These are phyloP conservation scores for Pristionchus fissidentatus DNA, from an alignment of 2,888 invertebrate genomes.

Conservation along the genomic window DNA sequence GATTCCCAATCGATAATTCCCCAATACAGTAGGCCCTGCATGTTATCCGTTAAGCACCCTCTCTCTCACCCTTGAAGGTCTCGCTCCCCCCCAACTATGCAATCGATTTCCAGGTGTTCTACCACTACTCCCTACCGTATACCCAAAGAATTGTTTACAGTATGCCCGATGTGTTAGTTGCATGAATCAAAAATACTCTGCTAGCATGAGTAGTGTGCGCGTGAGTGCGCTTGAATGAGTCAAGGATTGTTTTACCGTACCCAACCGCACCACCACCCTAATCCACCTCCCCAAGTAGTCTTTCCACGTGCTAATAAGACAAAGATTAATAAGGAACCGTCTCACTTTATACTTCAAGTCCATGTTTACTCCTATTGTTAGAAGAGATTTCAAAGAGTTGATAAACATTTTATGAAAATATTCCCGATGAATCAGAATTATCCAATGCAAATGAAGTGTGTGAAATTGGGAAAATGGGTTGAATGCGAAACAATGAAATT, in stretches of 20 bases:
- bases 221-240: not conserved
- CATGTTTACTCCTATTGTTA: slow-evolving; percentile 2
- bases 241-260: no score
- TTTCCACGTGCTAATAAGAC: slow-evolving; percentile 21
- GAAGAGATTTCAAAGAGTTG: slow-evolving; percentile 22
- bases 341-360: not conserved
- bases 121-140: no score
- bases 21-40: not conserved
- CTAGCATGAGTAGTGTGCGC: not conserved
- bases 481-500: no score
- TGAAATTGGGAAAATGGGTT: not conserved
- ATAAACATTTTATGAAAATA: slow-evolving; percentile 11
- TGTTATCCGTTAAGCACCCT: not conserved
- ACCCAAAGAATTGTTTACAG: slow-evolving; percentile 26
- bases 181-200: not conserved
- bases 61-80: slow-evolving; percentile 12
- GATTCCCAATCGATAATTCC: slow-evolving; percentile 22
- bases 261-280: not conserved
- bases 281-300: slow-evolving; percentile 26
- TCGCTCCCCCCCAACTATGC: not conserved
- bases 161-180: not conserved
- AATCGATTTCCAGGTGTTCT: slow-evolving; percentile 8
- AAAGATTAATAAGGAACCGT: not conserved
- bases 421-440: not conserved
- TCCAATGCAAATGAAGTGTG: not conserved